Evolutionary conservation across 2,797 vertebrate genomes (phyloP).

Genomic region (Synaphobranchus kaupii): DNA sequence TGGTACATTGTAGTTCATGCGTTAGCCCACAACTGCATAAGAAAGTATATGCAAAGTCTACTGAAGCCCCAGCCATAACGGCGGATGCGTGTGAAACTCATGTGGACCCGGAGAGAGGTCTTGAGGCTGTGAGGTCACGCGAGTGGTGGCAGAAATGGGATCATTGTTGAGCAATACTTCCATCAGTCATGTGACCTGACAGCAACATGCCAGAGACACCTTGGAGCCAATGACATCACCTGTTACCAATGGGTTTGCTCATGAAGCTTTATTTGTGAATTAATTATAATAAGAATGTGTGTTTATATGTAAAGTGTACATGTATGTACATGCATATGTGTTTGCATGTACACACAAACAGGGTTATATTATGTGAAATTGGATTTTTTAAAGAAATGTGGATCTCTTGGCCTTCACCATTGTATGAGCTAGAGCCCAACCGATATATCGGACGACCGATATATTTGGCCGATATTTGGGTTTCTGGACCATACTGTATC

Average conservation of each 20-base stretch:
- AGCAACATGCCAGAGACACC: slow-evolving; percentile 51
- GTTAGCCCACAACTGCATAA: no score
- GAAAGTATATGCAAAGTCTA: no score
- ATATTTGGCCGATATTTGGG: no score
- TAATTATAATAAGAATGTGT: neutral
- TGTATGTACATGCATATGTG: slow-evolving; percentile 13
- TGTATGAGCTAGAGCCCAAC: no score
- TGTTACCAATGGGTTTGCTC: neutral
- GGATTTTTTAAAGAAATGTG: neutral
- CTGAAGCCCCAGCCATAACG: no score
- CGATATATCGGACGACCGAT: no score
- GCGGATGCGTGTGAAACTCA: neutral
- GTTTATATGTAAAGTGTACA: neutral
- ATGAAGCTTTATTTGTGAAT: neutral
- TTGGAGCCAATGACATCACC: neutral
- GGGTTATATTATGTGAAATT: neutral
- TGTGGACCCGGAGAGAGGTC: slow-evolving; percentile 32
- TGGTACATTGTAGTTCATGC: no score
- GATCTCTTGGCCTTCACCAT: no score
- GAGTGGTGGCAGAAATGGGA: slow-evolving; percentile 55
- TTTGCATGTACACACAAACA: neutral
- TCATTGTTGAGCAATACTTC: slow-evolving; percentile 42
- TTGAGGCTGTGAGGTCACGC: slow-evolving; percentile 59
- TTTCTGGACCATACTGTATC: no score
- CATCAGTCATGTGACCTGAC: slow-evolving; percentile 66